A percentile compares a stretch with the other conserved stretches of the same genome.
Conservation (phyloP, 2,888 invertebrate species). For the Lochmaea crataegi region DNA sequence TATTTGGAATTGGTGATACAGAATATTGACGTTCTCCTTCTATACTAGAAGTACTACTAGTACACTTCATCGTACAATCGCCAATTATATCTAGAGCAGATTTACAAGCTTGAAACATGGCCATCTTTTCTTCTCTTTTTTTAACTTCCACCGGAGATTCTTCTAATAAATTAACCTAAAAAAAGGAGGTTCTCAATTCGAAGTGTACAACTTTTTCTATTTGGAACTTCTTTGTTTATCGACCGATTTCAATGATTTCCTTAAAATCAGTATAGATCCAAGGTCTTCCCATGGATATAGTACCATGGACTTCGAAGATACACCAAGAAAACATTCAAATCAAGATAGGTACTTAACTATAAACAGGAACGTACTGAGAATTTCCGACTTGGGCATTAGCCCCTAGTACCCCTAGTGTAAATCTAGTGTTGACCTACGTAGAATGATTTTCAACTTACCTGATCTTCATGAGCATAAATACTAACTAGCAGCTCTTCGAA, state of each 20-base stretch:
- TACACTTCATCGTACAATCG: slow-evolving; percentile 87
- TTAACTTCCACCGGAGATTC: slow-evolving; percentile 97
- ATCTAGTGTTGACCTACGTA: background rate
- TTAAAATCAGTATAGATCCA: too few relatives aligned
- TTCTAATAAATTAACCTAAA: slow-evolving; percentile 94
- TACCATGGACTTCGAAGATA: too few relatives aligned
- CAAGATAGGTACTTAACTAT: too few relatives aligned
- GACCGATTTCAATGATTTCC: too few relatives aligned
- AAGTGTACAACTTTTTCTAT: too few relatives aligned
- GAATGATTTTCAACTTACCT: slow-evolving; percentile 71
- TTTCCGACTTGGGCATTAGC: too few relatives aligned
- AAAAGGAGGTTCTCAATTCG: background rate
- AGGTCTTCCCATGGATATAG: too few relatives aligned
- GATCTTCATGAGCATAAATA: slow-evolving; percentile 96
- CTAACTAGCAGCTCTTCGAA: slow-evolving; percentile 96
- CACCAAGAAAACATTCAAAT: too few relatives aligned
- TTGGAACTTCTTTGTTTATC: too few relatives aligned
- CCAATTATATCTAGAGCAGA: slow-evolving; percentile 97
- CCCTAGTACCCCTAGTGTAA: too few relatives aligned
- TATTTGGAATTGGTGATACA: slow-evolving; percentile 16
- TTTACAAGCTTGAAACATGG: slow-evolving; percentile 99
- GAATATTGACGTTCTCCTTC: slow-evolving; percentile 32
- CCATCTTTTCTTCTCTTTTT: slow-evolving; percentile 96
- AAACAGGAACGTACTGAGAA: too few relatives aligned
- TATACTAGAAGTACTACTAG: slow-evolving; percentile 27